A percentile compares a stretch with the other conserved stretches of the same genome.
Conservation (phyloP, 2,888 invertebrate genomes). For the Chouioia cunea region DNA sequence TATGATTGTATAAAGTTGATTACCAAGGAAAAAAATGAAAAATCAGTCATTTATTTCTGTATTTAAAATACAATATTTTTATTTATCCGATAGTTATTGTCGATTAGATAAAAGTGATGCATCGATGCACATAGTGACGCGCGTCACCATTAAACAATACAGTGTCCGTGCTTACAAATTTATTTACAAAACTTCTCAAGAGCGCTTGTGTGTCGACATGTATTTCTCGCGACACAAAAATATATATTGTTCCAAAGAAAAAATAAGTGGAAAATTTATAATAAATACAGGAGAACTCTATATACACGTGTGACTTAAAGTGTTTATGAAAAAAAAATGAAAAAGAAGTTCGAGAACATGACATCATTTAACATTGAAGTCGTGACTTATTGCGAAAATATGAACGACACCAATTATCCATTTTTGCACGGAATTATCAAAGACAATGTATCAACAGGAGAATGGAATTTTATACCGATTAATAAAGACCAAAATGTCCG, state of each 20-base stretch:
- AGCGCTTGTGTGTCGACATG: too few relatives aligned
- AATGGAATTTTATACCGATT: constrained; percentile 21
- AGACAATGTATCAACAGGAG: constrained; percentile 51
- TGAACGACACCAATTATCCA: constrained; percentile 59
- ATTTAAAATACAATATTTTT: too few relatives aligned
- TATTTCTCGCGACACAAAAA: too few relatives aligned
- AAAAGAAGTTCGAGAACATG: not conserved
- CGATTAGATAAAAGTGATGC: too few relatives aligned
- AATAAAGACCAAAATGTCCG: constrained; percentile 12
- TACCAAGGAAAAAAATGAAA: too few relatives aligned
- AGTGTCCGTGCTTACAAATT: too few relatives aligned
- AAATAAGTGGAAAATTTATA: constrained; percentile 30
- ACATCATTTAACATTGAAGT: constrained; percentile 58
- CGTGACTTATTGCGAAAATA: constrained; percentile 64
- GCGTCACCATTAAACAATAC: too few relatives aligned
- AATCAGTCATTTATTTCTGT: too few relatives aligned
- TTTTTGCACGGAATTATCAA: constrained; percentile 66
- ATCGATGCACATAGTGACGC: too few relatives aligned
- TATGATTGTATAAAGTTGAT: too few relatives aligned
- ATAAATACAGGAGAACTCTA: not conserved
- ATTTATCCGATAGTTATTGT: too few relatives aligned
- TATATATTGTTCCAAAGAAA: not conserved
- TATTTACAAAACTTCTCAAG: too few relatives aligned
- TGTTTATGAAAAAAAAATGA: constrained; percentile 25
- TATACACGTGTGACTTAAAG: constrained; percentile 2